Percentiles rank a stretch among this genome's conserved stretches.
Evolutionary conservation across 1,140 invertebrate genomes (phyloP).

Genomic region (Halyomorpha halys): DNA sequence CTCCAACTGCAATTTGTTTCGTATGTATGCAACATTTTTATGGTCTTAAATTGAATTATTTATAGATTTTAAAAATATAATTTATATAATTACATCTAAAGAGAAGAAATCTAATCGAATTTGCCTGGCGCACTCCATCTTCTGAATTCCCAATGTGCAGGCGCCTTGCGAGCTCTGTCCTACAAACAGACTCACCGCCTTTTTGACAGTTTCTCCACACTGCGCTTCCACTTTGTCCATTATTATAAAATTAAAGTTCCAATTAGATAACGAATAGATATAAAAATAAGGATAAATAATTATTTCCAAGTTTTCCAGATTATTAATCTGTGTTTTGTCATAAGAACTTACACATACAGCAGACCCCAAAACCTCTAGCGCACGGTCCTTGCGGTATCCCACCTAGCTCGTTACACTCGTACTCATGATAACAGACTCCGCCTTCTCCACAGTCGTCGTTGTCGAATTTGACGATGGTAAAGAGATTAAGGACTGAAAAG

Average conservation of each 20-base stretch:
- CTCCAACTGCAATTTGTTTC: constrained; percentile 42
- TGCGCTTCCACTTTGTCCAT: constrained; percentile 41
- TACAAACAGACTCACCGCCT: constrained; percentile 46
- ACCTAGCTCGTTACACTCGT: constrained; percentile 49
- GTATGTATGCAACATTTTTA: background rate
- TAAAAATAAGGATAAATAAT: background rate
- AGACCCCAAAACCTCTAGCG: constrained; percentile 62
- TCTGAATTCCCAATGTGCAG: constrained; percentile 52
- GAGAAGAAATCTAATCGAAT: constrained; percentile 55
- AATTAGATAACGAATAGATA: background rate
- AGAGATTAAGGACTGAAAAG: constrained; percentile 49
- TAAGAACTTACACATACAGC: constrained; percentile 54
- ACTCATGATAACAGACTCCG: constrained; percentile 51
- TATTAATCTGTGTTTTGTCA: background rate
- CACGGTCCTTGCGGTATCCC: constrained; percentile 54
- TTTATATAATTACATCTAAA: constrained; percentile 46
- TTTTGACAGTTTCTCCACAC: constrained; percentile 44
- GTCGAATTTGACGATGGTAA: constrained; percentile 59
- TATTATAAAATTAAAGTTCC: background rate
- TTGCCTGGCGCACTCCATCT: constrained; percentile 48
- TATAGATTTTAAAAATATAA: background rate
- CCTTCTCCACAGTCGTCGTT: constrained; percentile 49
- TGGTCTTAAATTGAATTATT: background rate
- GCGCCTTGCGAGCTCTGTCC: constrained; percentile 33
- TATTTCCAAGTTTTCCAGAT: background rate